A percentile compares a stretch with the other conserved stretches of the same genome.
These are phyloP conservation scores for Petrosia ficiformis DNA, from an alignment of 37 sponge, comb jelly and placozoan species.

Conservation along the genomic window DNA sequence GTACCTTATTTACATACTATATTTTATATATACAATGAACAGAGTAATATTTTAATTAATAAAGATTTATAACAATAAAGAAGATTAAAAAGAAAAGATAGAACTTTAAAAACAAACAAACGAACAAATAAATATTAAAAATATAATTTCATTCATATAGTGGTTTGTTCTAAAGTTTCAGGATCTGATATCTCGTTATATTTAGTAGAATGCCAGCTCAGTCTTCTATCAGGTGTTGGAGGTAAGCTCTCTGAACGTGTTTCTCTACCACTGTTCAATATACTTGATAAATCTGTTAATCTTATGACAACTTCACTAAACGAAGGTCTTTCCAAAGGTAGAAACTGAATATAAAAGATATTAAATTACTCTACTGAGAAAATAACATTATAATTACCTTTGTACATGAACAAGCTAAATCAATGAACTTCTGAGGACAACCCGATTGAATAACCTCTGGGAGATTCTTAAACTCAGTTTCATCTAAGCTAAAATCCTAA, in stretches of 20 bases:
- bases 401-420: slow-evolving; percentile 54
- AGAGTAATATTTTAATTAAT: too few species aligned
- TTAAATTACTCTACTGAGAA: neutral
- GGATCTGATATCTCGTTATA: too few species aligned
- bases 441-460: slow-evolving; percentile 9
- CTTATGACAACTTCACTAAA: slow-evolving; percentile 20
- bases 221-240: neutral
- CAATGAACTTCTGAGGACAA: slow-evolving; percentile 65
- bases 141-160: too few species aligned
- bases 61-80: too few species aligned
- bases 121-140: too few species aligned
- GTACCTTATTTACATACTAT: too few species aligned
- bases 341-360: slow-evolving; percentile 11
- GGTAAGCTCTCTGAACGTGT: neutral
- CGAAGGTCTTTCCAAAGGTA: slow-evolving; percentile 51
- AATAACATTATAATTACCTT: too few species aligned
- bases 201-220: slow-evolving; percentile 8
- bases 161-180: too few species aligned
- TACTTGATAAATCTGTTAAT: neutral
- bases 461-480: slow-evolving; percentile 28
- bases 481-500: slow-evolving; percentile 71
- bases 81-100: too few species aligned
- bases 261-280: neutral
- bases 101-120: too few species aligned
- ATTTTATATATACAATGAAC: too few species aligned